Evolutionary conservation across 2,888 invertebrate genomes (phyloP), one percentile per base, ranked within the genome.

Genomic region (Melanostoma scalare): DNA sequence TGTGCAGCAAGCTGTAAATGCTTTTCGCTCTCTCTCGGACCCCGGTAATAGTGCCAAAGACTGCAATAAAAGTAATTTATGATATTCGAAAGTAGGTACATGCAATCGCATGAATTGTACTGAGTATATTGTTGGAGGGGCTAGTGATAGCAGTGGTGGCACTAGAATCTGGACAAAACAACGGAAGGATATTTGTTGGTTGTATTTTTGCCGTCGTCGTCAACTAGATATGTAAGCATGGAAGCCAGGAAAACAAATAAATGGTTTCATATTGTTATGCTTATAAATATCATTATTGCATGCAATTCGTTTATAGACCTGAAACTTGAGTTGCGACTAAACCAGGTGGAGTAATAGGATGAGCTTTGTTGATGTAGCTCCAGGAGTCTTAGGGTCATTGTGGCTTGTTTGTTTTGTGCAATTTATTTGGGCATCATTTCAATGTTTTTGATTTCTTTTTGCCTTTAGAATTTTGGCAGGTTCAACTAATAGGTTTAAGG

Each of bases 51-150:
- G 56, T 77, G 71, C 69, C 55, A 65, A 77, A 69, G 71, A 77
- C 77, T 65, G 77, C 71, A 77, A 71, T 77, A 77, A 77, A 77
- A 77, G 63, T 63, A 77, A 77, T 77, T 77, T 77, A 77, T 63
- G 77, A 71, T 56, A 63, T 35, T 71, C 52, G 42, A 77, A 69
- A 61, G 20, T 20, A 20, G 20, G 76, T 55, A 68, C 75, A 68
- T 75, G 48, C 53, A 69, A 69, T 76, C 52, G 61, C 48, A 53
- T 58, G 67, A 55, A 73, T 65, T 8, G 55, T 63, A 52, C 9
- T 53, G 33, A 9, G 6, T 50, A 30, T 40, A 36, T 60, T 72
- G 52, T 60, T 74, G 65, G 65, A 36, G 44, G 35, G 4, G n/a
- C 36, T 36, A 40, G n/a, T 20, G 36, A 36, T 10, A n/a, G 6